Base-by-base conservation (phyloP, 2,113 vertebrate species). In the Tursiops truncatus region DNA sequence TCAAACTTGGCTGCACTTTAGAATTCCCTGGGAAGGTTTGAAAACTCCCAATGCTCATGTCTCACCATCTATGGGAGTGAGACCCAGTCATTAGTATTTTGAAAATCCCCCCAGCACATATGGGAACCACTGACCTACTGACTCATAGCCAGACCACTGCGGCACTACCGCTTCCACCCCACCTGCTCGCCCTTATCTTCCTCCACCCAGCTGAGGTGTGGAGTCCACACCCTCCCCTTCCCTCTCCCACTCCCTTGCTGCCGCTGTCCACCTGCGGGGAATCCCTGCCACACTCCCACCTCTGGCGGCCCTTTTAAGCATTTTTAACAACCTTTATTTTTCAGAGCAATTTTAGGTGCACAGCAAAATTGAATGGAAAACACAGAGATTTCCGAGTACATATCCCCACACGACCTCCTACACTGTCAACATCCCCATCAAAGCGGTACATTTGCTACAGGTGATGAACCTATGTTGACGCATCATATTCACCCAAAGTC, bases 401-500 rank as follows among this genome's bases (percentile, higher is more conserved):
- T 0, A 4, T 25, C 8, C 33, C 38, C 53, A 1, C 28, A 20
- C 7, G 2, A 8, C 9, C 83, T 41, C 63, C 58, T 33, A 6
- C 2, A 3, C 26, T 5, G 0, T 8, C 41, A 23, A 23, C 6
- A 0, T 18, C 85, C 25, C 4, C 2, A 4, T 2, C n/a, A 8
- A 1, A 6, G 77, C 0, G 77, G 60, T 11, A 28, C 18, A 15
- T 2, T n/a, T 31, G 18, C 68, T 41, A 81, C 38, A 44, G 14
- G 9, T 6, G 15, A 77, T 6, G 14, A 56, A 47, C 14, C 62
- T 13, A 5, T 0, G 20, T 1, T 3, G 26, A 53, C 53, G 33
- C 44, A 41, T 5, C 28, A 3, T 5, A 0, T 13, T 63, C 53
- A 68, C 33, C 53, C 33, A 4, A 25, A 56, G 50, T 4, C 33